Evolutionary conservation across 2,888 invertebrate genomes (phyloP).

Genomic region (Helobdella robusta): DNA sequence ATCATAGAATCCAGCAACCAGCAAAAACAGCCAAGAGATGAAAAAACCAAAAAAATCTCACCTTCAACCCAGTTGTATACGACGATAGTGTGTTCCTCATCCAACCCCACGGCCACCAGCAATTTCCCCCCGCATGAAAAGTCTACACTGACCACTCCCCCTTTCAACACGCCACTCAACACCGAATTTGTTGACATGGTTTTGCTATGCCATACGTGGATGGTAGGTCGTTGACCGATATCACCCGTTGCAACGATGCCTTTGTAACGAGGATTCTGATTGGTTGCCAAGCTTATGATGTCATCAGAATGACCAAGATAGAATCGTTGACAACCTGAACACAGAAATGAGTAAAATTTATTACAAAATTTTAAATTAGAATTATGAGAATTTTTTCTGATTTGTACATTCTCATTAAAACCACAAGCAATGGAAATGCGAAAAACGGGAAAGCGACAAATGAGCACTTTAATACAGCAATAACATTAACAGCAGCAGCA

Average conservation of each 20-base stretch:
- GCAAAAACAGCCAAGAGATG: too few relatives aligned
- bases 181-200: constrained; percentile 46
- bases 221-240: constrained; percentile 45
- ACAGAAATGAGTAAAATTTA: not conserved
- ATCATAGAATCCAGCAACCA: too few relatives aligned
- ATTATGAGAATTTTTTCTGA: too few relatives aligned
- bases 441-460: not conserved
- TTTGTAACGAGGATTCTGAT: constrained; percentile 47
- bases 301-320: constrained; percentile 50
- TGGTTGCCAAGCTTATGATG: constrained; percentile 48
- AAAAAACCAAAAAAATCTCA: too few relatives aligned
- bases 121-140: constrained; percentile 49
- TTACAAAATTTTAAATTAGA: too few relatives aligned
- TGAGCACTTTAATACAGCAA: too few relatives aligned
- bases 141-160: constrained; percentile 47
- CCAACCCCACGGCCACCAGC: constrained; percentile 46
- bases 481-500: not conserved
- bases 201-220: constrained; percentile 46
- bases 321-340: constrained; percentile 46
- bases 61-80: constrained; percentile 51
- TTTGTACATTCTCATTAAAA: constrained; percentile 1
- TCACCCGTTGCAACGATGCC: constrained; percentile 48
- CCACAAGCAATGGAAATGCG: not conserved
- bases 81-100: constrained; percentile 43
- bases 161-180: constrained; percentile 36